phyloP scores from a whole-genome alignment of 2,797 vertebrate genomes.

The Cheirogaleus major region DNA sequence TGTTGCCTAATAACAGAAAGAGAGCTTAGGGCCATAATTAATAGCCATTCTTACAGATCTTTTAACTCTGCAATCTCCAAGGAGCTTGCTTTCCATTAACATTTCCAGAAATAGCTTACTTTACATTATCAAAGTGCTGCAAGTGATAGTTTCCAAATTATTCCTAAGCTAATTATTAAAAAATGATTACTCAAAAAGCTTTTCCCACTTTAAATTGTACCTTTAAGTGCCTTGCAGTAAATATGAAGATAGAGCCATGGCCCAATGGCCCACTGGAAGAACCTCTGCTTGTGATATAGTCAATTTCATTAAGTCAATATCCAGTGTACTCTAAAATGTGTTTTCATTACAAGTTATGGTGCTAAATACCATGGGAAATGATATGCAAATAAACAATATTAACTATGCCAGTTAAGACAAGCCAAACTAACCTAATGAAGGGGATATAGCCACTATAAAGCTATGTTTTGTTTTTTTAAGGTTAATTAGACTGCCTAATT shows the following conservation, averaged over 20 bases:
- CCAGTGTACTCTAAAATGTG: conserved; percentile 75
- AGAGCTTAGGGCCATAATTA: conserved; percentile 65
- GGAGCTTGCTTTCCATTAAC: conserved; percentile 58
- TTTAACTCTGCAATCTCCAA: conserved; percentile 72
- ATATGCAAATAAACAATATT: conserved; percentile 84
- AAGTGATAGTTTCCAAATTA: conserved; percentile 58
- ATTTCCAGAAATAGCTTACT: conserved; percentile 61
- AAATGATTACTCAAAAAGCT: conserved; percentile 59
- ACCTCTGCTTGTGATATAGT: conserved; percentile 62
- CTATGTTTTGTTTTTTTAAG: conserved; percentile 71
- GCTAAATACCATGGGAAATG: conserved; percentile 72
- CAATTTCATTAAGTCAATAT: conserved; percentile 67
- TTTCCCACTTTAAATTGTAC: conserved; percentile 59
- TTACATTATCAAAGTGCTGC: conserved; percentile 44
- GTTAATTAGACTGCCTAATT: conserved; percentile 85
- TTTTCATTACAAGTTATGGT: conserved; percentile 81
- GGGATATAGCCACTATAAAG: conserved; percentile 74
- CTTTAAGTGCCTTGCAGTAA: conserved; percentile 75
- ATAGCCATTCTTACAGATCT: conserved; percentile 58
- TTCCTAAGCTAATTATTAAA: conserved; percentile 63
- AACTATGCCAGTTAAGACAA: conserved; percentile 78
- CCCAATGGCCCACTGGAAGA: conserved; percentile 29
- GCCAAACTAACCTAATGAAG: conserved; percentile 82
- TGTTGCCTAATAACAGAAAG: conserved; percentile 57
- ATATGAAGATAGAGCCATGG: conserved; percentile 55